These are phyloP conservation scores for Brachycybe producta DNA, from an alignment of 2,888 invertebrate species.

Conservation along the genomic window DNA sequence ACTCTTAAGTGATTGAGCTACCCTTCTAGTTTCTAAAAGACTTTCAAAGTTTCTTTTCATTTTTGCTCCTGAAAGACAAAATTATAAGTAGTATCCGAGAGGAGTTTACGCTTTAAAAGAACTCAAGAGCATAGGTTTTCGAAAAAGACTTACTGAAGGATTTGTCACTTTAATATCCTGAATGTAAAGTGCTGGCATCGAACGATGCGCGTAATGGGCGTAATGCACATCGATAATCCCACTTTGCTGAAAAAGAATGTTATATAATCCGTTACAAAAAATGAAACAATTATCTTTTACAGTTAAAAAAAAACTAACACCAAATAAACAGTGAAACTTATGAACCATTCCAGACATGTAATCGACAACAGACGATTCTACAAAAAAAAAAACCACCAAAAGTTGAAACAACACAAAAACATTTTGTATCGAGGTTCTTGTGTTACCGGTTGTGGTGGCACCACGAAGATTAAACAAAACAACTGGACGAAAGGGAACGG, in stretches of 20 bases:
- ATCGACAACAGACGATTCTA: slow-evolving; percentile 49
- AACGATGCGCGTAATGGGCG: slow-evolving; percentile 65
- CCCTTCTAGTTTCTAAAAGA: too few relatives aligned
- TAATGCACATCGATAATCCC: slow-evolving; percentile 23
- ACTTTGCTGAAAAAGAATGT: background rate
- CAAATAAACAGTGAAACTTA: slow-evolving; percentile 54
- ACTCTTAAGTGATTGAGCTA: too few relatives aligned
- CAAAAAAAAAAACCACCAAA: background rate
- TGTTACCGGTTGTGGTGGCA: slow-evolving; percentile 39
- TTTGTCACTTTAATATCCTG: slow-evolving; percentile 68
- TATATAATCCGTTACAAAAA: background rate
- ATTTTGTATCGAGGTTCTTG: background rate
- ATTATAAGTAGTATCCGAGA: too few relatives aligned
- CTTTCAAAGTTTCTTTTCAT: too few relatives aligned
- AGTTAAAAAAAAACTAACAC: slow-evolving; percentile 26
- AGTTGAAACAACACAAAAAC: background rate
- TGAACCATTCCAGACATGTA: slow-evolving; percentile 49
- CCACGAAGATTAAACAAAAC: slow-evolving; percentile 31
- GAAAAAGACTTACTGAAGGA: slow-evolving; percentile 40
- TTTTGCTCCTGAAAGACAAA: too few relatives aligned
- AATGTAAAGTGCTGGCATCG: slow-evolving; percentile 60
- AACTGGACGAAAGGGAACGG: slow-evolving; percentile 43
- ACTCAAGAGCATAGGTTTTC: background rate
- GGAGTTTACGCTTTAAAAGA: background rate
- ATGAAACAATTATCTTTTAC: background rate